Evolutionary conservation across 1,140 invertebrate species (phyloP).

Genomic region (Drosophila mojavensis): DNA sequence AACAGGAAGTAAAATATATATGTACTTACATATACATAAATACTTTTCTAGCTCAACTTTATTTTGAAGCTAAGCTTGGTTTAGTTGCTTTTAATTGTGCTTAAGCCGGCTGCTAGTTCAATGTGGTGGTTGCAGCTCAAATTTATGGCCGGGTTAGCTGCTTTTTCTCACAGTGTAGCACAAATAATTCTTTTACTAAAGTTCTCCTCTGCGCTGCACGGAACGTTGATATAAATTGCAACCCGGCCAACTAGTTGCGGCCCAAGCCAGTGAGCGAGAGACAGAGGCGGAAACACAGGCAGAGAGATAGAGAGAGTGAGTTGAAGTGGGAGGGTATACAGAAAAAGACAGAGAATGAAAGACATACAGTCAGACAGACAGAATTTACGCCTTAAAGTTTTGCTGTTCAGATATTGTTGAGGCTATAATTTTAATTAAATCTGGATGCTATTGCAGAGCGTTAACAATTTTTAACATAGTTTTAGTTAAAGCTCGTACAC

Average conservation of each 20-base stretch:
- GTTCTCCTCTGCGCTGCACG: constrained; percentile 25
- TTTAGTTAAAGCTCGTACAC: constrained; percentile 49
- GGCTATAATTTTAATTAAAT: constrained; percentile 80
- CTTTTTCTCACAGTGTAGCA: constrained; percentile 50
- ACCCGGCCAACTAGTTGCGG: constrained; percentile 18
- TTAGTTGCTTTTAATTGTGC: too few species aligned
- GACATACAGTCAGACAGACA: constrained; percentile 8
- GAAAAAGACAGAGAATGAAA: constrained; percentile 11
- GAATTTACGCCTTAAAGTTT: constrained; percentile 76
- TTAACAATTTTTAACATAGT: constrained; percentile 74
- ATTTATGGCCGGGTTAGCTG: not conserved
- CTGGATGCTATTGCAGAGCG: constrained; percentile 49
- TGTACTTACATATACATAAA: too few species aligned
- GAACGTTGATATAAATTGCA: constrained; percentile 65
- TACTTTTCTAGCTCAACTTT: too few species aligned
- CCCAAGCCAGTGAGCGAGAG: constrained; percentile 5
- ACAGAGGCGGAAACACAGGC: not conserved
- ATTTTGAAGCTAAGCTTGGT: too few species aligned
- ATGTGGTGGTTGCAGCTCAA: not conserved
- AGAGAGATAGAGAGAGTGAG: not conserved
- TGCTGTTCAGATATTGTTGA: constrained; percentile 66
- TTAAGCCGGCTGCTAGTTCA: too few species aligned
- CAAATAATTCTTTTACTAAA: constrained; percentile 40
- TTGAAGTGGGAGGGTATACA: not conserved
- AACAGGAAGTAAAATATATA: too few species aligned